phyloP scores from a whole-genome alignment of 2,797 vertebrate genomes.

The Parotocinclus haroldoi region DNA sequence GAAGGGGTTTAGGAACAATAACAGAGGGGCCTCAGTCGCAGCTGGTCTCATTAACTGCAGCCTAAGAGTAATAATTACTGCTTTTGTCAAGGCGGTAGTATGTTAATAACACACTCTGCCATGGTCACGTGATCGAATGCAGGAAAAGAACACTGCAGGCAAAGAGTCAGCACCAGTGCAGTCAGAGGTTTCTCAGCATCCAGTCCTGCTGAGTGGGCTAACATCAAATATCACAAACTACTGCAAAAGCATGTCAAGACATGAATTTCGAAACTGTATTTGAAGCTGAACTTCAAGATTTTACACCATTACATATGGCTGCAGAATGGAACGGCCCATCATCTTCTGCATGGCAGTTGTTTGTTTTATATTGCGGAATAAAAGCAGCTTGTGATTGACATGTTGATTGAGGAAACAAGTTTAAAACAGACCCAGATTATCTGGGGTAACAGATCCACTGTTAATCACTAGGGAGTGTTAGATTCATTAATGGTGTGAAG shows the following conservation, averaged over 20 bases:
- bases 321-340: too few relatives aligned
- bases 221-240: too few relatives aligned
- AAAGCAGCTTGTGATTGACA: constrained; percentile 7
- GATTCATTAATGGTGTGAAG: constrained; percentile 46
- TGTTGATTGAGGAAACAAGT: constrained; percentile 33
- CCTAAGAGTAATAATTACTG: constrained; percentile 52
- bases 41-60: constrained; percentile 51
- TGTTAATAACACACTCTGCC: constrained; percentile 44
- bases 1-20: constrained; percentile 27
- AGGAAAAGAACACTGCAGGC: constrained; percentile 10
- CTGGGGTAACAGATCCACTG: constrained; percentile 24
- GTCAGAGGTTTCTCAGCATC: background rate
- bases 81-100: constrained; percentile 47
- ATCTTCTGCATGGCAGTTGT: background rate
- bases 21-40: constrained; percentile 41
- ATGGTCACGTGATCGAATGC: constrained; percentile 26
- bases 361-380: background rate
- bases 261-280: too few relatives aligned
- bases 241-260: too few relatives aligned
- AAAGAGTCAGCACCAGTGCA: constrained; percentile 12
- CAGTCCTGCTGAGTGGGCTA: background rate
- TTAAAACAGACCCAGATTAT: constrained; percentile 30
- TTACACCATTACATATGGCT: too few relatives aligned
- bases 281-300: too few relatives aligned
- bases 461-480: constrained; percentile 38